These are phyloP conservation scores for Accipiter virgatus DNA, from an alignment of 2,113 vertebrate genomes.

Conservation along the genomic window DNA sequence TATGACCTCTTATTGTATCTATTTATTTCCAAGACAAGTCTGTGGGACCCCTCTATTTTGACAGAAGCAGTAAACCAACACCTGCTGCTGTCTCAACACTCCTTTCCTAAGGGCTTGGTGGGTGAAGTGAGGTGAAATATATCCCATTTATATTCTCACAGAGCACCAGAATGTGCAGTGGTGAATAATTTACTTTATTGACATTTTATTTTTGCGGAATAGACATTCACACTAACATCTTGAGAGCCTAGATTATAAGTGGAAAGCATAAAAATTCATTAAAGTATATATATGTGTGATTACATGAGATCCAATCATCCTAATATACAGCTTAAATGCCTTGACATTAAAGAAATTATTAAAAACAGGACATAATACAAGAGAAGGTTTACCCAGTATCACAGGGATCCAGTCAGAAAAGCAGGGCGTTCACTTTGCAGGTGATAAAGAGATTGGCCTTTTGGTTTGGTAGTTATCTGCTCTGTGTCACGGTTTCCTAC, in stretches of 20 bases:
- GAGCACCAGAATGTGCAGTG: not conserved
- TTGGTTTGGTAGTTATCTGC: not conserved
- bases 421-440: not conserved
- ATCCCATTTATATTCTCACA: not conserved
- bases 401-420: not conserved
- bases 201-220: slow-evolving; percentile 1
- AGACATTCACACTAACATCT: not conserved
- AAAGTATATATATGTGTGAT: not conserved
- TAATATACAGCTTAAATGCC: not conserved
- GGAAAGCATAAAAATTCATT: not conserved
- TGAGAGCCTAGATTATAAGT: not conserved
- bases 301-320: not conserved
- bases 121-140: not conserved
- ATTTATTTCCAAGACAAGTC: not conserved
- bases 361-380: not conserved
- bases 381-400: not conserved
- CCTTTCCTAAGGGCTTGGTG: not conserved
- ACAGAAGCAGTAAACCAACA: not conserved
- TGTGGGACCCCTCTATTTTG: not conserved
- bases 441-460: not conserved
- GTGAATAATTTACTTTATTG: slow-evolving; percentile 59
- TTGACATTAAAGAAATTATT: not conserved
- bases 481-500: not conserved
- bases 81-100: not conserved
- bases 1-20: not conserved